Evolutionary conservation across 2,113 vertebrate genomes (phyloP).

Genomic region (Hydrolagus affinis): DNA sequence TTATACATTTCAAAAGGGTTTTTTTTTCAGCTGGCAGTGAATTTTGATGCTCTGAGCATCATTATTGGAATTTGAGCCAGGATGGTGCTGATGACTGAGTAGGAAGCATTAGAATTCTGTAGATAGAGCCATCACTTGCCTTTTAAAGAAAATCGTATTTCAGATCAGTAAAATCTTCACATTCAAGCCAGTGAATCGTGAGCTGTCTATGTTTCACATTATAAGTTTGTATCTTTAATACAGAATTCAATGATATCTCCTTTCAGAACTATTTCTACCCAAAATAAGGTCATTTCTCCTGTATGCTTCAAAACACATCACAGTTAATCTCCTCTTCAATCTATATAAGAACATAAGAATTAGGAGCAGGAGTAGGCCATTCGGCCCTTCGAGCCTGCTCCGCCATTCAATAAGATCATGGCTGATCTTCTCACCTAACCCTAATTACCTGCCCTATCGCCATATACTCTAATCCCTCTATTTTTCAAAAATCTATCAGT

Average conservation of each 20-base stretch:
- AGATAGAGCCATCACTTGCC: background rate
- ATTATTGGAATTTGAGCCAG: conserved; percentile 2
- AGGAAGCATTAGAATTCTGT: background rate
- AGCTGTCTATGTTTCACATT: background rate
- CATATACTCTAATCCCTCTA: too few relatives aligned
- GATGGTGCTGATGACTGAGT: background rate
- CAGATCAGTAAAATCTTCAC: too few relatives aligned
- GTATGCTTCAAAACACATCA: background rate
- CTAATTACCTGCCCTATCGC: too few relatives aligned
- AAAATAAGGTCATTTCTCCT: background rate
- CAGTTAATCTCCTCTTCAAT: background rate
- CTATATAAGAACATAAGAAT: too few relatives aligned
- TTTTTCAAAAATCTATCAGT: too few relatives aligned
- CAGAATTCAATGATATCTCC: background rate
- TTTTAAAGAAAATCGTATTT: background rate
- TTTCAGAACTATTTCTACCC: too few relatives aligned
- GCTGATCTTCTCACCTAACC: too few relatives aligned
- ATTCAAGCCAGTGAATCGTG: background rate
- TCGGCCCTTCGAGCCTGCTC: too few relatives aligned
- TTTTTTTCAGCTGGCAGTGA: conserved; percentile 18
- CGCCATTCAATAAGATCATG: too few relatives aligned
- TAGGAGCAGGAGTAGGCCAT: too few relatives aligned
- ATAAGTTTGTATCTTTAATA: background rate
- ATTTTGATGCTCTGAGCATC: conserved; percentile 8
- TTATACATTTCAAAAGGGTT: background rate